Percentiles rank a stretch among this genome's conserved stretches.
phyloP scores from a whole-genome alignment of 2,888 invertebrate species.

The Ectemnius continuus region DNA sequence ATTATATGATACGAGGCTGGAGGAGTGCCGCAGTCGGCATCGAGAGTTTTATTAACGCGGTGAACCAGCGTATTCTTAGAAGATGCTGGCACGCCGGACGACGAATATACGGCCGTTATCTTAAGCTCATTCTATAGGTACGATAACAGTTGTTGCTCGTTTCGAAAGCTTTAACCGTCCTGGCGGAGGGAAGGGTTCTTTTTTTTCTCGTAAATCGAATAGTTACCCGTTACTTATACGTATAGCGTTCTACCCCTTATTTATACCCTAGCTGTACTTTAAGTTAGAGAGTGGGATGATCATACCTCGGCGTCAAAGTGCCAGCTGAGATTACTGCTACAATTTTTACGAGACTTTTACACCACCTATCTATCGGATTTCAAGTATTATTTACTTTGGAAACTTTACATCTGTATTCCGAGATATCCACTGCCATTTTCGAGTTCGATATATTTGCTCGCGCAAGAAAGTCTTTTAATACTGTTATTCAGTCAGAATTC shows the following conservation, averaged over 20 bases:
- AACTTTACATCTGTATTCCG: neutral
- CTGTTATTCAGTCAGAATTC: no score
- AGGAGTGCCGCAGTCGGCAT: constrained; percentile 40
- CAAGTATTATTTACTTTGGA: no score
- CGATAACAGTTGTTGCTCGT: constrained; percentile 44
- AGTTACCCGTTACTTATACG: constrained; percentile 45
- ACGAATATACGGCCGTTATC: constrained; percentile 36
- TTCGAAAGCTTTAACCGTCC: constrained; percentile 49
- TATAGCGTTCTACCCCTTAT: constrained; percentile 24
- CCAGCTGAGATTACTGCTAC: neutral
- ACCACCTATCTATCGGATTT: neutral
- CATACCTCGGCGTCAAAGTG: constrained; percentile 20
- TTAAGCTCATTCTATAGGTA: constrained; percentile 47
- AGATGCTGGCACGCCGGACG: constrained; percentile 5
- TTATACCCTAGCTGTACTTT: constrained; percentile 43
- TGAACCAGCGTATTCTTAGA: neutral
- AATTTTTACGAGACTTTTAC: neutral
- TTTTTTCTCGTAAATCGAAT: constrained; percentile 28
- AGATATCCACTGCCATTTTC: neutral
- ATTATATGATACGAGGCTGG: constrained; percentile 42
- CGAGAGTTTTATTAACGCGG: constrained; percentile 32
- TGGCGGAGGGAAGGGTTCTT: constrained; percentile 31
- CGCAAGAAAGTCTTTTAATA: no score
- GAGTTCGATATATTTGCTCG: no score
- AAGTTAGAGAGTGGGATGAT: constrained; percentile 41